Evolutionary conservation across 1,140 invertebrate species (phyloP), one percentile per base, ranked within the genome.

Genomic region (Drosophila orosa): DNA sequence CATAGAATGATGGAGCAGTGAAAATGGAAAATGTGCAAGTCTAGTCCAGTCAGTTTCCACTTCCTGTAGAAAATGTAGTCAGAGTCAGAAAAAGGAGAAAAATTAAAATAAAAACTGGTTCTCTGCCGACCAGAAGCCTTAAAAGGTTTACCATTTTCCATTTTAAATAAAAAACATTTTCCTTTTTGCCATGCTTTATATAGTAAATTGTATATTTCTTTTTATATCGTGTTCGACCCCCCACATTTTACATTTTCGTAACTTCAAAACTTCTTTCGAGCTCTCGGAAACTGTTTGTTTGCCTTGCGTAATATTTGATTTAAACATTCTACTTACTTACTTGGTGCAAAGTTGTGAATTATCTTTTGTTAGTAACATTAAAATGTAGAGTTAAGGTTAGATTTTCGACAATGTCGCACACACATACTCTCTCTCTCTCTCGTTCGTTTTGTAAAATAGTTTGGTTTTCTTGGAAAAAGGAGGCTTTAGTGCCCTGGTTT

Each of bases 311-410:
- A 57, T 74, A 67, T 73, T 79, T 73, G 54, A 35, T 61, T 74
- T 80, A 37, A 89, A 89, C 84, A 84, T 67, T 58, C 83, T 89
- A 84, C 76, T 87, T 87, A 77, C 74, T 63, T 81, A 72, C 63
- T 75, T 69, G 75, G 75, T 87, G 83, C 56, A 76, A 78, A 74
- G 39, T 72, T 63, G 63, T 87, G 59, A 67, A 15, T 44, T 58
- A 29, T 80, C 33, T 13, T 58, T 29, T 47, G 52, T 78, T 75
- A 78, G 61, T 67, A 82, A 71, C 66, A 67, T 86, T 82, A 82
- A 76, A 68, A 66, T 57, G 45, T 77, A 56, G 79, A 69, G 62
- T 77, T 71, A 69, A 72, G 50, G 65, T 77, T 74, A 25, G 45
- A 66, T 69, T 71, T 65, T 60, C 56, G 39, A 72, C 59, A 69